Conservation (phyloP, 92 coral and sea anemone species). For the Anthopleura xanthogrammica region DNA sequence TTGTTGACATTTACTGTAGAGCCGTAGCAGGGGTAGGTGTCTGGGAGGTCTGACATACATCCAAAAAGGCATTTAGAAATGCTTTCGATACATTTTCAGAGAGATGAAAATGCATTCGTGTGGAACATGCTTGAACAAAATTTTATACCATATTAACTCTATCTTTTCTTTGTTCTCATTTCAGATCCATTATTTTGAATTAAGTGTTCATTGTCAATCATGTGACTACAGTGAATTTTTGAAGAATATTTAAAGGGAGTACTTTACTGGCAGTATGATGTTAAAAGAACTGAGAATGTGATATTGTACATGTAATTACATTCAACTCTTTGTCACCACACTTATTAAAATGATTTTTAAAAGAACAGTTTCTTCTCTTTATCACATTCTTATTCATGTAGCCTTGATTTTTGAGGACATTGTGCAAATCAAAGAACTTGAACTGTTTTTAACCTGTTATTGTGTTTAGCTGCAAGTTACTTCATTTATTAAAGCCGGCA, state of each 20-base stretch:
- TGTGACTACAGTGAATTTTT: not conserved
- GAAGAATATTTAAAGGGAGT: not conserved
- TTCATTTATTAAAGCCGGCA: no score
- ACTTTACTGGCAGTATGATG: not conserved
- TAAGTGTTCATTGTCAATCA: not conserved
- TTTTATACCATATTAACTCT: no score
- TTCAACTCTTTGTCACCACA: not conserved
- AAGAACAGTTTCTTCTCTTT: not conserved
- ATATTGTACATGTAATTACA: constrained; percentile 1
- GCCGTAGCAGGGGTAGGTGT: no score
- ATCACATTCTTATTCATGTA: not conserved
- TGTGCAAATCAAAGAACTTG: not conserved
- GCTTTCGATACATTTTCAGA: no score
- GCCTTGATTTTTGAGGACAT: no score
- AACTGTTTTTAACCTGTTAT: no score
- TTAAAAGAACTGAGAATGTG: not conserved
- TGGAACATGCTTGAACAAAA: no score
- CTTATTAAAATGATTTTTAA: not conserved
- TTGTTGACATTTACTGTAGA: no score
- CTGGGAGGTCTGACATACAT: no score
- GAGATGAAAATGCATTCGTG: no score
- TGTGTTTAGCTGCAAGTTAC: no score
- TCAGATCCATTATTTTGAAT: not conserved
- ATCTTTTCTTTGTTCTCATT: not conserved
- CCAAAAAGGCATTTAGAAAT: no score